Conservation (phyloP, 1,140 invertebrate genomes). For the Drosophila subpulchrella region DNA sequence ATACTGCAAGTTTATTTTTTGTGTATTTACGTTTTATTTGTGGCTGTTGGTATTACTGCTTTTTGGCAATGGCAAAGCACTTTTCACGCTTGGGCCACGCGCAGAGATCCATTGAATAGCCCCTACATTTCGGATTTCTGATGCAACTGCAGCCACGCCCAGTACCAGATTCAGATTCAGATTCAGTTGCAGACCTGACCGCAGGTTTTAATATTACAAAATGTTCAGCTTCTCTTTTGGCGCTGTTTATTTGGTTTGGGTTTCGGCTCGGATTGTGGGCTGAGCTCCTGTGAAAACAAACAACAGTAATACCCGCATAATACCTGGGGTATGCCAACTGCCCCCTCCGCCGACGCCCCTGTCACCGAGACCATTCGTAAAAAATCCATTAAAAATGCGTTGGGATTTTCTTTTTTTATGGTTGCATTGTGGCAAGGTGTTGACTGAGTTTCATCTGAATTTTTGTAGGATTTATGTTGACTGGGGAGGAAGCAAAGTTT, state of each 20-base stretch:
- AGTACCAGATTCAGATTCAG: slow-evolving; percentile 17
- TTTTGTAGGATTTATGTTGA: slow-evolving; percentile 22
- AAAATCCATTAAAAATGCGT: slow-evolving; percentile 63
- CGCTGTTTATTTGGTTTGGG: slow-evolving; percentile 47
- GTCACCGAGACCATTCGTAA: slow-evolving; percentile 27
- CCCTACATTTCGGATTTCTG: slow-evolving; percentile 5
- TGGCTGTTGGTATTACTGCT: slow-evolving; percentile 12
- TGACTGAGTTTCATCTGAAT: slow-evolving; percentile 45
- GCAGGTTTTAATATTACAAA: slow-evolving; percentile 65
- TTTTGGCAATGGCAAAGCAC: slow-evolving; percentile 53
- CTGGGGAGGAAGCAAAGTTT: slow-evolving; percentile 9
- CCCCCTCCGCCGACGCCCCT: not conserved
- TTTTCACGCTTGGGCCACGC: slow-evolving; percentile 62
- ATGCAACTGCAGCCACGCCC: slow-evolving; percentile 42
- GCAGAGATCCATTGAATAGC: slow-evolving; percentile 44
- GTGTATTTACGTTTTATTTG: slow-evolving; percentile 27
- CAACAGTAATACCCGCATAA: slow-evolving; percentile 63
- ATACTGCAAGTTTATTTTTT: slow-evolving; percentile 1
- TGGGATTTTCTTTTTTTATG: slow-evolving; percentile 45
- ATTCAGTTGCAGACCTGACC: slow-evolving; percentile 41
- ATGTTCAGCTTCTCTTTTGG: slow-evolving; percentile 41
- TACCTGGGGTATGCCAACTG: slow-evolving; percentile 21
- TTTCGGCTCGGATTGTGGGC: slow-evolving; percentile 35
- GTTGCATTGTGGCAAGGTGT: slow-evolving; percentile 57
- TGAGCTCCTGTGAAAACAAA: slow-evolving; percentile 61